Evolutionary conservation across 2,113 vertebrate genomes (phyloP).

Genomic region (Ploceus nigricollis): DNA sequence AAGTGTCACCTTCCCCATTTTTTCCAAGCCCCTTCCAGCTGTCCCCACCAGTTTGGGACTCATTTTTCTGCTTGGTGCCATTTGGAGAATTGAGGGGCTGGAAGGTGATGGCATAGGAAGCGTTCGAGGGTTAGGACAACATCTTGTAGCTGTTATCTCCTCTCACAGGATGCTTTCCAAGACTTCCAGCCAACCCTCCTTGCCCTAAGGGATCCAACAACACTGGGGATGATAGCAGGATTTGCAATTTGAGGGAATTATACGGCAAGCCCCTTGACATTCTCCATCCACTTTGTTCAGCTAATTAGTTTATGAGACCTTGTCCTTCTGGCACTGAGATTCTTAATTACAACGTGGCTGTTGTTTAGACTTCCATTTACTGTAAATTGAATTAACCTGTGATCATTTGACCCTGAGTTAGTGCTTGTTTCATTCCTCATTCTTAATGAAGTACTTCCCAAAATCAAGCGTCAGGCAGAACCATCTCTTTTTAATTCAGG

Average conservation of each 20-base stretch:
- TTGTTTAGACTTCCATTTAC: conserved; percentile 15
- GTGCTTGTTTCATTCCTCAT: not conserved
- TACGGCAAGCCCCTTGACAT: not conserved
- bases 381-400: conserved; percentile 1
- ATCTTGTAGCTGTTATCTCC: not conserved
- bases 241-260: conserved; percentile 8
- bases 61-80: not conserved
- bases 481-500: not conserved
- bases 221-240: not conserved
- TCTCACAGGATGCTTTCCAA: not conserved
- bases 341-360: conserved; percentile 9
- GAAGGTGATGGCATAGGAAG: not conserved
- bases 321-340: not conserved
- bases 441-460: not conserved
- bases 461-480: not conserved
- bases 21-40: not conserved
- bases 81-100: not conserved
- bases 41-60: not conserved
- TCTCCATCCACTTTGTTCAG: conserved; percentile 19
- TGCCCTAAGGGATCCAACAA: not conserved
- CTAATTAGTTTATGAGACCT: conserved; percentile 38
- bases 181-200: not conserved
- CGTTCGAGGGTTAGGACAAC: not conserved
- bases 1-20: not conserved
- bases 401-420: not conserved